These are phyloP conservation scores for Ceratina australensis DNA, from an alignment of 1,140 invertebrate genomes.

Conservation along the genomic window DNA sequence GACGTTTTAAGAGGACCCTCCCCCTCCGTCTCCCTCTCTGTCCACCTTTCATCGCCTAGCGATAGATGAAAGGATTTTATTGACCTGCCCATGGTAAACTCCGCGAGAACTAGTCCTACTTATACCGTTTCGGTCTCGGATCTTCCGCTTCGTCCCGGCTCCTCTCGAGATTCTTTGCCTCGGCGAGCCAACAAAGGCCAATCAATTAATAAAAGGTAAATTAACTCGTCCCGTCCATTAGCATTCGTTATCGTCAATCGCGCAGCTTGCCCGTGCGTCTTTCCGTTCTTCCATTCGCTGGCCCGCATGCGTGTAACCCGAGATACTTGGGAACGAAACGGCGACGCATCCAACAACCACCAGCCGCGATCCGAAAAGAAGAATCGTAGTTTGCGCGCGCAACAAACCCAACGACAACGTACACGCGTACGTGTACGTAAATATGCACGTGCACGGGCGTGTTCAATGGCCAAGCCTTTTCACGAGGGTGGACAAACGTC, in stretches of 20 bases:
- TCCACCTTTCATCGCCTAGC: conserved; percentile 20
- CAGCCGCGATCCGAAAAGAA: background rate
- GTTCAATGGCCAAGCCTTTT: conserved; percentile 42
- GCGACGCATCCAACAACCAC: conserved; percentile 17
- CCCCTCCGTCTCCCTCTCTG: conserved; percentile 3
- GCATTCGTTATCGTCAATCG: conserved; percentile 76
- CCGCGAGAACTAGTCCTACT: conserved; percentile 48
- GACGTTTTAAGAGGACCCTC: conserved; percentile 69
- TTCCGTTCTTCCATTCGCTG: conserved; percentile 50
- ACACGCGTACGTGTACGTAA: background rate
- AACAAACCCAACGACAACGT: background rate
- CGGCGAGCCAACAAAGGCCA: conserved; percentile 58
- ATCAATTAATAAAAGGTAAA: conserved; percentile 75
- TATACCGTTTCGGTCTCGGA: conserved; percentile 43
- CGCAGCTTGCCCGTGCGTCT: conserved; percentile 59
- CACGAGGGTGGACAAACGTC: conserved; percentile 40
- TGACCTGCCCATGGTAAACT: conserved; percentile 63
- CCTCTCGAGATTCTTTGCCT: conserved; percentile 10
- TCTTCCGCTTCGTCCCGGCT: conserved; percentile 44
- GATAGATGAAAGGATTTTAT: conserved; percentile 70
- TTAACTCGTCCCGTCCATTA: conserved; percentile 76
- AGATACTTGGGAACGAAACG: conserved; percentile 68
- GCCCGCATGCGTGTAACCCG: conserved; percentile 71
- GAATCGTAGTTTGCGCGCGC: conserved; percentile 47
- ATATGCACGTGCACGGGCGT: conserved; percentile 8